Percentiles rank a stretch among this genome's conserved stretches.
phyloP scores from a whole-genome alignment of 2,113 vertebrate species.

The Saguinus midas region DNA sequence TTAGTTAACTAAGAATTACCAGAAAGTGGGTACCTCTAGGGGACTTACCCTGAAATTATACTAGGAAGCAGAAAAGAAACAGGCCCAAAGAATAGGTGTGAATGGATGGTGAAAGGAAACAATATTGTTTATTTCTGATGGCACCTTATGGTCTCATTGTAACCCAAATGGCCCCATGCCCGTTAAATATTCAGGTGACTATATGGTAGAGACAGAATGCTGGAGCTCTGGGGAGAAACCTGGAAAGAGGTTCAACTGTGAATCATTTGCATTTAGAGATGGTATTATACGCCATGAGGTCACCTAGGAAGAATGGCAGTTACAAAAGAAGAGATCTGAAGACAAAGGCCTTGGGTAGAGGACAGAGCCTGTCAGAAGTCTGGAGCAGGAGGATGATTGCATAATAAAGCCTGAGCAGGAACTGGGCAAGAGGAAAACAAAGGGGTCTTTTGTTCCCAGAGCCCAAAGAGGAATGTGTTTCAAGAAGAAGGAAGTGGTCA shows the following conservation, averaged over 20 bases:
- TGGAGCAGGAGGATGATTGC: neutral
- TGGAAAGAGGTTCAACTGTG: neutral
- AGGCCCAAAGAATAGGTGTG: neutral
- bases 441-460: neutral
- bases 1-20: neutral
- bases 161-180: neutral
- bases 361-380: neutral
- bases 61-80: neutral
- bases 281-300: neutral
- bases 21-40: neutral
- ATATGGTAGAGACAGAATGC: neutral
- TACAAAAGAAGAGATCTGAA: neutral
- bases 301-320: neutral
- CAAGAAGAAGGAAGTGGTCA: neutral
- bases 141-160: neutral
- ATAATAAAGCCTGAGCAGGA: neutral
- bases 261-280: neutral
- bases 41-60: neutral
- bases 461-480: neutral
- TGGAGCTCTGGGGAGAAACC: neutral
- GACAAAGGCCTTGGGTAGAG: neutral
- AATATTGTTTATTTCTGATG: neutral
- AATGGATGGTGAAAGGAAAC: neutral
- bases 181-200: neutral
- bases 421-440: neutral